Percentiles rank a stretch among this genome's conserved stretches.
phyloP scores from a whole-genome alignment of 2,888 invertebrate genomes.

The Drosophila pseudotalamancana region DNA sequence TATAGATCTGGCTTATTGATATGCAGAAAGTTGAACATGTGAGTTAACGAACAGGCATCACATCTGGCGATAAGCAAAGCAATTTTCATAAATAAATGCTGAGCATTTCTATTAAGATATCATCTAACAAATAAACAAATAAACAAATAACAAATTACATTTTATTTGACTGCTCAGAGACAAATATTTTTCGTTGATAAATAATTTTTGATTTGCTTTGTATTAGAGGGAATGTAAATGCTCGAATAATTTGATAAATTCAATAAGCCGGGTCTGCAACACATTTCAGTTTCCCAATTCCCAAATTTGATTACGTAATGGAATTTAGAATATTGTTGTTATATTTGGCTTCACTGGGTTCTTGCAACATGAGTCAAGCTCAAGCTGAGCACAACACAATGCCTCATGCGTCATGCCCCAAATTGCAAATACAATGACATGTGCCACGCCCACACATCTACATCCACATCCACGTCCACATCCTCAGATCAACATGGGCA shows the following conservation, averaged over 20 bases:
- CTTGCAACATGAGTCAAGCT: conserved; percentile 8
- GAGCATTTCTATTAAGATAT: not conserved
- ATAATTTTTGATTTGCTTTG: not conserved
- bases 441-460: conserved; percentile 45
- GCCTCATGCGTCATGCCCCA: conserved; percentile 65
- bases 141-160: not conserved
- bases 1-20: conserved; percentile 33
- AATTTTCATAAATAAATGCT: conserved; percentile 33
- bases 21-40: conserved; percentile 6
- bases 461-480: conserved; percentile 47
- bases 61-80: conserved; percentile 20
- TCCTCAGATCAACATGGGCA: conserved; percentile 5
- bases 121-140: not conserved
- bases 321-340: conserved; percentile 1
- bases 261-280: too few species aligned
- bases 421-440: conserved; percentile 46
- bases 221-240: too few species aligned
- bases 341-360: not conserved
- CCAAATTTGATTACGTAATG: not conserved
- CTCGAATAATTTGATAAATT: too few species aligned
- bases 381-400: conserved; percentile 19
- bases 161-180: not conserved
- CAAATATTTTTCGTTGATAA: too few species aligned
- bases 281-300: too few species aligned
- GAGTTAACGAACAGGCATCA: conserved; percentile 26